Percentiles rank a stretch among this genome's conserved stretches.
Evolutionary conservation across 2,888 invertebrate species (phyloP).

Genomic region (Coleophora deauratella): DNA sequence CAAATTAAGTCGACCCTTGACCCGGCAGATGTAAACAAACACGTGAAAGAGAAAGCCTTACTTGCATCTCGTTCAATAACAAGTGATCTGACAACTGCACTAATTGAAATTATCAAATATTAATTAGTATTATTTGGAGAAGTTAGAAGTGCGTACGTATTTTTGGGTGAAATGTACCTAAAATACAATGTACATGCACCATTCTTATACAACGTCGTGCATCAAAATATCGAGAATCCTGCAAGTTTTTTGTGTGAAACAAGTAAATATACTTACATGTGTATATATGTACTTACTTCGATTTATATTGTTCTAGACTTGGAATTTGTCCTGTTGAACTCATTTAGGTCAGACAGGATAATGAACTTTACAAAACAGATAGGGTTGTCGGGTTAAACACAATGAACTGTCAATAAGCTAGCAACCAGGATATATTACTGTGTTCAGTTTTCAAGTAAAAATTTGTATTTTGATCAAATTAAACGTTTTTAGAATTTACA

Average conservation of each 20-base stretch:
- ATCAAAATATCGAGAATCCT: slow-evolving; percentile 24
- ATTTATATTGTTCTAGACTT: too few relatives aligned
- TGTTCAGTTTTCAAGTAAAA: too few relatives aligned
- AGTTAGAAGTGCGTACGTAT: slow-evolving; percentile 8
- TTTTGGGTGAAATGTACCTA: slow-evolving; percentile 21
- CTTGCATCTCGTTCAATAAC: background rate
- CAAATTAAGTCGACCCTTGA: too few relatives aligned
- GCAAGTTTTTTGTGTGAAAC: slow-evolving; percentile 34
- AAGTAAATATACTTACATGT: slow-evolving; percentile 32
- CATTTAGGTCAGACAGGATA: too few relatives aligned
- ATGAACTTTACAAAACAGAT: too few relatives aligned
- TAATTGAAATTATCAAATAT: background rate
- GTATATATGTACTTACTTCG: too few relatives aligned
- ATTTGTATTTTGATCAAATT: too few relatives aligned
- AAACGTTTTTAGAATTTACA: too few relatives aligned
- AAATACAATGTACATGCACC: slow-evolving; percentile 8
- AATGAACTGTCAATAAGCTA: too few relatives aligned
- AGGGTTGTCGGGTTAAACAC: too few relatives aligned
- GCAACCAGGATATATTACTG: too few relatives aligned
- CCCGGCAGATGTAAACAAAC: background rate
- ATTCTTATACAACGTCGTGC: slow-evolving; percentile 14
- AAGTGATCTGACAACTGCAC: background rate
- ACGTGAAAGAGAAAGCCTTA: slow-evolving; percentile 3
- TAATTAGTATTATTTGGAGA: background rate
- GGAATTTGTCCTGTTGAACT: too few relatives aligned